Evolutionary conservation across 2,888 invertebrate species (phyloP).

Genomic region (Protodeltote pygarga): DNA sequence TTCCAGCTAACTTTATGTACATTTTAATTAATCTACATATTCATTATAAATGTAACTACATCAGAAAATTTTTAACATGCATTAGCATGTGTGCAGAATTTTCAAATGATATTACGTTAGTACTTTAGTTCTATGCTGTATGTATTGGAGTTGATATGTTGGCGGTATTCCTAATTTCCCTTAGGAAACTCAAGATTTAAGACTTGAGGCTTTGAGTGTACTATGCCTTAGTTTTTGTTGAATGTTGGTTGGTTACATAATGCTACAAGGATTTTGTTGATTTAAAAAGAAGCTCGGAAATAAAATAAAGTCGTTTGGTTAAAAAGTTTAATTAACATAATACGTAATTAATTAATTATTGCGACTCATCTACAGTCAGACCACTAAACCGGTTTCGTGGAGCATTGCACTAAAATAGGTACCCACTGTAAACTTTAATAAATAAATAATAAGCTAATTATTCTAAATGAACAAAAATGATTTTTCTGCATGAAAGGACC

Average conservation of each 20-base stretch:
- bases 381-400: too few species aligned
- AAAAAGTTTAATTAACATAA: too few species aligned
- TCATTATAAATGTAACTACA: conserved; percentile 34
- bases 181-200: conserved; percentile 12
- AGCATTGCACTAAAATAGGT: too few species aligned
- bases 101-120: conserved; percentile 2
- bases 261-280: neutral
- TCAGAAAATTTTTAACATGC: conserved; percentile 36
- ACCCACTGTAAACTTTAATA: too few species aligned
- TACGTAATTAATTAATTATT: too few species aligned
- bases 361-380: too few species aligned
- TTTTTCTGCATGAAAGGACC: too few species aligned
- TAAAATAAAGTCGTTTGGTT: neutral
- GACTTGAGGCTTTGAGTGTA: conserved; percentile 6
- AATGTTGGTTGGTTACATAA: neutral
- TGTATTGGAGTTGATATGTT: conserved; percentile 1
- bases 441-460: too few species aligned
- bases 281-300: neutral
- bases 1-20: too few species aligned
- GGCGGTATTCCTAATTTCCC: conserved; percentile 6
- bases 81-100: conserved; percentile 12
- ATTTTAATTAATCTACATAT: too few species aligned
- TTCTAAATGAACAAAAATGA: too few species aligned
- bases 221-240: conserved; percentile 13
- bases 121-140: too few species aligned